A percentile compares a stretch with the other conserved stretches of the same genome.
Conservation (phyloP, 2,113 vertebrate genomes). For the Cisticola juncidis region DNA sequence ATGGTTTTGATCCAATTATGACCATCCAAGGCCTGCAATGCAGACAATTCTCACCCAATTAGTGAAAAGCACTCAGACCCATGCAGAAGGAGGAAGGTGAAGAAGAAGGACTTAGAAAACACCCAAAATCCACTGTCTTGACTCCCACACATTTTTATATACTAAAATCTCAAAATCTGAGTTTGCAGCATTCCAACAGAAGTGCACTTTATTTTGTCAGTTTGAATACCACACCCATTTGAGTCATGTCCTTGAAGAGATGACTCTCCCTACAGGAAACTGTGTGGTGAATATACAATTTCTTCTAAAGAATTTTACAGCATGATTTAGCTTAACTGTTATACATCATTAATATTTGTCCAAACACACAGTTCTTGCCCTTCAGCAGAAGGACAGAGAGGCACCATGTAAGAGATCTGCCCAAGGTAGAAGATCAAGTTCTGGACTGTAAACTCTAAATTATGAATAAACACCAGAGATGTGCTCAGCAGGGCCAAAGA, state of each 20-base stretch:
- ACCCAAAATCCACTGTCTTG: too few relatives aligned
- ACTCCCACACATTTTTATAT: too few relatives aligned
- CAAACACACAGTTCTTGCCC: background rate
- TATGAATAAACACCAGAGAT: background rate
- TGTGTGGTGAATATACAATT: background rate
- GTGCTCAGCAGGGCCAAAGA: background rate
- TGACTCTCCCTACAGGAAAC: background rate
- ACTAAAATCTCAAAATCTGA: too few relatives aligned
- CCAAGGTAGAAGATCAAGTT: background rate
- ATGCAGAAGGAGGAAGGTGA: too few relatives aligned
- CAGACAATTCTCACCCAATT: too few relatives aligned
- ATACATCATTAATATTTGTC: background rate
- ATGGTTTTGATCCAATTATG: too few relatives aligned
- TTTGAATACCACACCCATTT: accelerated
- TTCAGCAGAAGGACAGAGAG: background rate
- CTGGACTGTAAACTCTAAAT: background rate
- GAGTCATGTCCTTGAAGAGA: background rate
- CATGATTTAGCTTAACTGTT: background rate
- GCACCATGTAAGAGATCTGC: background rate
- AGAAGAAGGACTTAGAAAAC: too few relatives aligned
- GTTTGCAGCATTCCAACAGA: too few relatives aligned
- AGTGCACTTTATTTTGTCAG: background rate
- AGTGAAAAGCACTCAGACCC: too few relatives aligned
- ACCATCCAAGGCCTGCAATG: too few relatives aligned
- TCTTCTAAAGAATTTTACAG: background rate